Evolutionary conservation across 2,797 vertebrate species (phyloP).

Genomic region (Alfaro cultratus): DNA sequence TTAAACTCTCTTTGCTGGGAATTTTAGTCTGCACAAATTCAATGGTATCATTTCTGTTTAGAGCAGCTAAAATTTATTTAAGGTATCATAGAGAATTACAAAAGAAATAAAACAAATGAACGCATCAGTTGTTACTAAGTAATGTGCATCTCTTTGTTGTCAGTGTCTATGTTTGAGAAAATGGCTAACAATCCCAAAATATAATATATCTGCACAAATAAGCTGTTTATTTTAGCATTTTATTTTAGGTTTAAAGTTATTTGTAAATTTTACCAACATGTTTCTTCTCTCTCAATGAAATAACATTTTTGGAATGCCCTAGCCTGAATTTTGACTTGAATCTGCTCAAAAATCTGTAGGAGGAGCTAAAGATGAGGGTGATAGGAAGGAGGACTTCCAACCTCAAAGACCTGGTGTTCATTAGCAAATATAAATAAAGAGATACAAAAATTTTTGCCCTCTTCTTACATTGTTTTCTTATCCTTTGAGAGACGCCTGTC

Average conservation of each 20-base stretch:
- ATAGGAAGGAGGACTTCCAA: not conserved
- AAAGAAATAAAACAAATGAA: slow-evolving; percentile 3
- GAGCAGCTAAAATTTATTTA: slow-evolving; percentile 7
- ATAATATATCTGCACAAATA: slow-evolving; percentile 6
- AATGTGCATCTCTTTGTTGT: not conserved
- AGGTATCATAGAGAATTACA: not conserved
- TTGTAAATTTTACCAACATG: not conserved
- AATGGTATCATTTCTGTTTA: slow-evolving; percentile 32
- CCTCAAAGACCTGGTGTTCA: not conserved
- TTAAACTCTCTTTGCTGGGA: slow-evolving; percentile 47
- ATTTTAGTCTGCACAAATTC: slow-evolving; percentile 29
- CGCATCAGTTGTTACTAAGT: not conserved
- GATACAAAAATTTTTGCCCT: not conserved
- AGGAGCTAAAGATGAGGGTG: not conserved
- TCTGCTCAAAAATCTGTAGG: not conserved
- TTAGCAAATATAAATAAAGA: not conserved
- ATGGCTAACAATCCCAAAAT: not conserved
- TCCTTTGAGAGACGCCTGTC: too few species aligned
- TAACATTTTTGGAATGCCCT: not conserved
- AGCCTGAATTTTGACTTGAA: not conserved
- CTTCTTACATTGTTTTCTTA: too few species aligned
- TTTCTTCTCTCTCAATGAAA: not conserved
- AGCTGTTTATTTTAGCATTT: not conserved
- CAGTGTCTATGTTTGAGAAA: not conserved
- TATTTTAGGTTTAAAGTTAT: slow-evolving; percentile 1